A percentile compares a stretch with the other conserved stretches of the same genome.
Conservation (phyloP, 2,797 vertebrate species). For the Silurus aristotelis region DNA sequence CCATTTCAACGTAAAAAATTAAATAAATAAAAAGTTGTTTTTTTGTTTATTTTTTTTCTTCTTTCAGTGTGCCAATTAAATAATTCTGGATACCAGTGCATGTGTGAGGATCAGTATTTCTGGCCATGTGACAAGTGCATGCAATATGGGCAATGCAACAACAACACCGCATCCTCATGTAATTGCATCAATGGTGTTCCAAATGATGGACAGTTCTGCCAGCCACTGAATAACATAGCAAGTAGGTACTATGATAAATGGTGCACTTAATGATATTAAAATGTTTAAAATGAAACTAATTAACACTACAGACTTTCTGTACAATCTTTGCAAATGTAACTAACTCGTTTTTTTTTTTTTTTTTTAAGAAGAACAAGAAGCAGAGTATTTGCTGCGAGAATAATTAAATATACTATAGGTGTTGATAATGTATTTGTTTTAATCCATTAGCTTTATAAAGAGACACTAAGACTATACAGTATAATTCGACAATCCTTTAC, state of each 20-base stretch:
- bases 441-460: background rate
- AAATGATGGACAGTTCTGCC: conserved; percentile 70
- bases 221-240: conserved; percentile 65
- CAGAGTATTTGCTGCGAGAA: background rate
- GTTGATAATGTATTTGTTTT: background rate
- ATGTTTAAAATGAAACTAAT: too few relatives aligned
- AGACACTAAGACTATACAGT: background rate
- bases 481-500: background rate
- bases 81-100: conserved; percentile 43
- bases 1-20: background rate
- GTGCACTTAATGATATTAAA: background rate
- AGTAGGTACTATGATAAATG: conserved; percentile 16
- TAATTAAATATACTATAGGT: background rate
- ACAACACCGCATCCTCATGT: conserved; percentile 56
- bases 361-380: too few relatives aligned
- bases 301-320: background rate
- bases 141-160: conserved; percentile 58
- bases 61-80: conserved; percentile 47
- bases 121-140: conserved; percentile 54
- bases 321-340: background rate
- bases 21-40: too few relatives aligned
- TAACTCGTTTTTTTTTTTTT: too few relatives aligned
- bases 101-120: conserved; percentile 52
- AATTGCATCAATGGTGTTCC: conserved; percentile 68
- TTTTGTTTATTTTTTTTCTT: background rate